Evolutionary conservation across 2,113 vertebrate genomes (phyloP).

Genomic region (Silurus meridionalis): DNA sequence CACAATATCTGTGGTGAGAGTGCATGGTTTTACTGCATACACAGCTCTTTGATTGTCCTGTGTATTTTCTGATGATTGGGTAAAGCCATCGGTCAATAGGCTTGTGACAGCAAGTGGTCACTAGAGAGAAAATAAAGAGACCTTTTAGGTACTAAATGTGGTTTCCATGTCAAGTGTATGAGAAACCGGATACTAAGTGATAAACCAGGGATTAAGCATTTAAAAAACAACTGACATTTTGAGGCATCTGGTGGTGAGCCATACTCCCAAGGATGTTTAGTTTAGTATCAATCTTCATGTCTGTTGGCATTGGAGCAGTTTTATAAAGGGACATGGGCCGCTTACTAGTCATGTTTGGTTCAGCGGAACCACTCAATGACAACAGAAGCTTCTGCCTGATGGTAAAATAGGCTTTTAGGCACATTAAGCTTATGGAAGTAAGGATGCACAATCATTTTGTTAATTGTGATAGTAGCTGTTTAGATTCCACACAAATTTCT

Average conservation of each 20-base stretch:
- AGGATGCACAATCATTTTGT: neutral
- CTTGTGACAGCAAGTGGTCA: neutral
- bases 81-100: neutral
- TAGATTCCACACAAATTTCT: neutral
- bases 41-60: neutral
- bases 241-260: neutral
- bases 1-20: neutral
- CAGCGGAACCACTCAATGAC: neutral
- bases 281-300: neutral
- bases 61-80: neutral
- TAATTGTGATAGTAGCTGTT: neutral
- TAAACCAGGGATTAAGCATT: neutral
- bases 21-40: neutral
- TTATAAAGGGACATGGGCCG: neutral
- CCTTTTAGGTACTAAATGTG: neutral
- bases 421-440: neutral
- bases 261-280: neutral
- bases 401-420: neutral
- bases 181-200: neutral
- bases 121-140: neutral
- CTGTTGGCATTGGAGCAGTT: neutral
- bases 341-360: neutral
- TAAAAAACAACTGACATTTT: neutral
- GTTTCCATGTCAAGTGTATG: neutral
- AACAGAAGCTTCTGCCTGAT: neutral